phyloP scores from a whole-genome alignment of 1,140 invertebrate species.

The Pseudomyrmex cubaensis region DNA sequence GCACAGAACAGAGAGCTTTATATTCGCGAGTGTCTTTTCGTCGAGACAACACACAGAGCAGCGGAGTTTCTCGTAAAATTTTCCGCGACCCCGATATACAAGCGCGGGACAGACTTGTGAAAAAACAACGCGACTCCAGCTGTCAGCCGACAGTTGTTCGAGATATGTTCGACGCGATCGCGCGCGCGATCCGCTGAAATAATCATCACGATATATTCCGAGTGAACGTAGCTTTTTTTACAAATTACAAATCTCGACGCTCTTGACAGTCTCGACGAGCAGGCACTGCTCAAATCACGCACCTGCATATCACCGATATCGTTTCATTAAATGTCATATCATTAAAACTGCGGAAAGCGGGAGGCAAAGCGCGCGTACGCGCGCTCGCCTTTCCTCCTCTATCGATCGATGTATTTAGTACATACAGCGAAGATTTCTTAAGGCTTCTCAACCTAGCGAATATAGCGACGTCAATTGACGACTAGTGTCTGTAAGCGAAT shows the following conservation, averaged over 20 bases:
- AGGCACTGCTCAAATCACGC: slow-evolving; percentile 68
- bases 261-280: slow-evolving; percentile 59
- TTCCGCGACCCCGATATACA: slow-evolving; percentile 8
- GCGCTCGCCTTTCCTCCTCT: slow-evolving; percentile 7
- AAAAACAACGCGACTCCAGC: not conserved
- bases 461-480: slow-evolving; percentile 69
- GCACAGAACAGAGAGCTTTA: slow-evolving; percentile 42
- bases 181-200: not conserved
- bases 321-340: slow-evolving; percentile 80
- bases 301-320: slow-evolving; percentile 80
- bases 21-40: slow-evolving; percentile 20
- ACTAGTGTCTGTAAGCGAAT: slow-evolving; percentile 74
- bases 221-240: not conserved
- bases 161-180: not conserved
- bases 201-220: not conserved
- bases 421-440: slow-evolving; percentile 66
- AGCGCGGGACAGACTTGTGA: not conserved
- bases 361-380: too few relatives aligned
- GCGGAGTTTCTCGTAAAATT: slow-evolving; percentile 27
- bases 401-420: slow-evolving; percentile 70
- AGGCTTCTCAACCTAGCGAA: slow-evolving; percentile 74
- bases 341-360: slow-evolving; percentile 63
- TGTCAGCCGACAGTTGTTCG: not conserved
- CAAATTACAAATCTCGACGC: too few relatives aligned
- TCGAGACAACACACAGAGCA: slow-evolving; percentile 25